phyloP scores from a whole-genome alignment of 2,888 invertebrate species.

The Metellina segmentata region DNA sequence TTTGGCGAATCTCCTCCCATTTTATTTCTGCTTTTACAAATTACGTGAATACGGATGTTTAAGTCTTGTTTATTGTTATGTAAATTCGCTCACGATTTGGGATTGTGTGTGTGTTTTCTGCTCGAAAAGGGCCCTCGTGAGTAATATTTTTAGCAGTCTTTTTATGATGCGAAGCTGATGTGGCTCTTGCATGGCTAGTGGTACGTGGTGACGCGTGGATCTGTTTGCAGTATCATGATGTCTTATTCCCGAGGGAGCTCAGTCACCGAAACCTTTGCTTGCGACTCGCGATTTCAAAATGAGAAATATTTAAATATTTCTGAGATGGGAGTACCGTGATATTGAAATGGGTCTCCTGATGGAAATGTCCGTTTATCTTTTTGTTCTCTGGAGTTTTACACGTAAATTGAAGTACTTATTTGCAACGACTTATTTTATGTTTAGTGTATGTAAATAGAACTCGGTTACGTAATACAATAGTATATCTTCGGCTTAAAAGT shows the following conservation, averaged over 20 bases:
- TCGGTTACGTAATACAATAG: too few relatives aligned
- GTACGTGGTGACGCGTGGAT: constrained; percentile 35
- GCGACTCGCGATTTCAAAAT: constrained; percentile 11
- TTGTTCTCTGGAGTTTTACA: too few relatives aligned
- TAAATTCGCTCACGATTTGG: constrained; percentile 49
- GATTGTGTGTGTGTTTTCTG: constrained; percentile 24
- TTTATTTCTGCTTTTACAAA: constrained; percentile 12
- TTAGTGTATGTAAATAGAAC: too few relatives aligned
- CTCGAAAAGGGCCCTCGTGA: constrained; percentile 29
- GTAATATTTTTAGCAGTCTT: constrained; percentile 28
- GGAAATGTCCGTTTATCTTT: too few relatives aligned
- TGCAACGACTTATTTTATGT: too few relatives aligned
- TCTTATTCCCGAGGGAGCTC: constrained; percentile 3
- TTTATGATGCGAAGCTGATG: constrained; percentile 2
- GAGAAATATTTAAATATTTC: not conserved
- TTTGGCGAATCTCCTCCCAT: not conserved
- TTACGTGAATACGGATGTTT: not conserved
- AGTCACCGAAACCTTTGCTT: constrained; percentile 5
- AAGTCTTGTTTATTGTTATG: constrained; percentile 50
- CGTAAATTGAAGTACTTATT: too few relatives aligned
- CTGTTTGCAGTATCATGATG: not conserved
- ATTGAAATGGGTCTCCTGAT: too few relatives aligned
- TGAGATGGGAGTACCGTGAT: not conserved
- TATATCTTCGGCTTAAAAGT: too few relatives aligned
- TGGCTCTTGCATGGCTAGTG: constrained; percentile 37